phyloP scores from a whole-genome alignment of 2,888 invertebrate species.

The Lamellibrachia columna region DNA sequence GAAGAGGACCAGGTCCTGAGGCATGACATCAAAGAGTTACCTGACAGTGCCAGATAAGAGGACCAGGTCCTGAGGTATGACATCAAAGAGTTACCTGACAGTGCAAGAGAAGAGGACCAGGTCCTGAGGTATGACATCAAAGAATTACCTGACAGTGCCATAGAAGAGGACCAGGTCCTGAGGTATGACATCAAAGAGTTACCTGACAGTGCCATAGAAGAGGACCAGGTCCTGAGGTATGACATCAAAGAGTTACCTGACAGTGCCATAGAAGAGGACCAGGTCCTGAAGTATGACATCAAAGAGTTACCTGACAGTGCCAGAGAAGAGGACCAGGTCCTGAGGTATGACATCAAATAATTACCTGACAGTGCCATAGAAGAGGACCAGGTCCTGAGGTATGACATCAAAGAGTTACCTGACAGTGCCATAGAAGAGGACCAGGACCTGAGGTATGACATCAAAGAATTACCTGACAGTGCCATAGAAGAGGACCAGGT shows the following conservation, averaged over 20 bases:
- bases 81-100: constrained; percentile 45
- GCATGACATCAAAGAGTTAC: constrained; percentile 51
- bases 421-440: background rate
- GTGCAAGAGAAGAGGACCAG: background rate
- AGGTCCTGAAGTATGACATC: constrained; percentile 80
- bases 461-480: background rate
- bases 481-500: too few species aligned
- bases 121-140: constrained; percentile 47
- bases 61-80: constrained; percentile 81
- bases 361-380: background rate
- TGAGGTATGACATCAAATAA: too few species aligned
- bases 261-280: constrained; percentile 80
- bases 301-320: too few species aligned
- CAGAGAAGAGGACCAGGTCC: background rate
- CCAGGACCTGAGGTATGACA: background rate
- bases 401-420: too few species aligned
- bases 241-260: constrained; percentile 63
- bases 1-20: background rate
- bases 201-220: background rate
- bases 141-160: constrained; percentile 72
- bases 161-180: constrained; percentile 83
- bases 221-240: constrained; percentile 47
- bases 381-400: too few species aligned
- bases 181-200: constrained; percentile 71
- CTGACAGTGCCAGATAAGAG: constrained; percentile 81